These are phyloP conservation scores for Danionella cerebrum DNA, from an alignment of 2,113 vertebrate species.

Conservation along the genomic window DNA sequence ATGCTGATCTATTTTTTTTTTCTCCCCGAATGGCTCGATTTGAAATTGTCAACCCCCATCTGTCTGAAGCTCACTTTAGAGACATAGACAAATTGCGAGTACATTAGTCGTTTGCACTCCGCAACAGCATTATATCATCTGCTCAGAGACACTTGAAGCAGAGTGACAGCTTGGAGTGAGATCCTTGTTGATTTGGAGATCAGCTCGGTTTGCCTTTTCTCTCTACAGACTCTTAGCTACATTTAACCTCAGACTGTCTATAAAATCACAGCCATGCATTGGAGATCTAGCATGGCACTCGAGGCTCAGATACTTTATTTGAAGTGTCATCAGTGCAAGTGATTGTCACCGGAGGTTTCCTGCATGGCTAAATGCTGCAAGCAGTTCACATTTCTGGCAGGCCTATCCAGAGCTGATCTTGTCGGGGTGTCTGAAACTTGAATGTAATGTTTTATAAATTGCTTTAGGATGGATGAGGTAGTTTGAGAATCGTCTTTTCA, in stretches of 20 bases:
- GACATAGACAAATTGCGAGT: slow-evolving; percentile 7
- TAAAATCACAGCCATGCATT: slow-evolving; percentile 7
- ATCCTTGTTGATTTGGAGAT: slow-evolving; percentile 16
- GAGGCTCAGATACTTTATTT: slow-evolving; percentile 6
- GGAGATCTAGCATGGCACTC: background rate
- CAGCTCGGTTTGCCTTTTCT: background rate
- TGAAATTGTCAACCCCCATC: slow-evolving; percentile 19
- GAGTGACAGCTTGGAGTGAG: background rate
- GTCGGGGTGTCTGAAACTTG: background rate
- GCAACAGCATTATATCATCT: background rate
- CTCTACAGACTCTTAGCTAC: background rate
- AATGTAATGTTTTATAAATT: background rate
- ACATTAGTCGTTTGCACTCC: background rate
- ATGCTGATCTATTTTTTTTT: background rate
- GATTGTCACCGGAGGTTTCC: slow-evolving; percentile 19
- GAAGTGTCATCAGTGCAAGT: slow-evolving; percentile 33
- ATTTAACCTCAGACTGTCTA: slow-evolving; percentile 10
- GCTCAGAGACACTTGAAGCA: background rate
- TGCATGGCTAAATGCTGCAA: background rate
- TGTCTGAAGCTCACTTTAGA: background rate
- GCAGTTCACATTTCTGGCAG: background rate
- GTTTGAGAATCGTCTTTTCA: background rate
- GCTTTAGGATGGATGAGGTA: background rate
- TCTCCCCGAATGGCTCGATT: slow-evolving; percentile 10
- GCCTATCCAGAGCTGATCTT: background rate